Evolutionary conservation across 1,140 invertebrate species (phyloP).

Genomic region (Paraescarpia echinospica): DNA sequence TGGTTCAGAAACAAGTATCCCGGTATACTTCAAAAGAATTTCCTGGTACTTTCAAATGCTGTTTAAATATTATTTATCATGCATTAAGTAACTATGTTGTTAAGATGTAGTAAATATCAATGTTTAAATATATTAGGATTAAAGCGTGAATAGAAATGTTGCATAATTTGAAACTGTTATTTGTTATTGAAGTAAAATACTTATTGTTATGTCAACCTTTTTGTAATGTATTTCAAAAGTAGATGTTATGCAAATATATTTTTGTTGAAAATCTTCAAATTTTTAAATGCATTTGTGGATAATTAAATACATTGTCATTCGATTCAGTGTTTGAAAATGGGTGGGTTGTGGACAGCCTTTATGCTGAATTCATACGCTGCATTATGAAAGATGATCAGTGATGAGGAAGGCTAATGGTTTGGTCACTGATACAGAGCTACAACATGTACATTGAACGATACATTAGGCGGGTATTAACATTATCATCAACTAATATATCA

Average conservation of each 20-base stretch:
- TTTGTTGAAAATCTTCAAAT: not conserved
- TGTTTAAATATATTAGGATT: not conserved
- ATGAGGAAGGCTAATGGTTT: not conserved
- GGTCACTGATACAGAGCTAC: not conserved
- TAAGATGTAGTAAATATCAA: not conserved
- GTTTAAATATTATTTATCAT: too few species aligned
- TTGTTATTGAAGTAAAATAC: not conserved
- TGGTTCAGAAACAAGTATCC: not conserved
- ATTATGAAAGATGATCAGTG: not conserved
- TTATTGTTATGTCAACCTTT: not conserved
- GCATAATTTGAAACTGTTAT: not conserved
- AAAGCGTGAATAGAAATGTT: not conserved
- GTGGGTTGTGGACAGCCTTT: not conserved
- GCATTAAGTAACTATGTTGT: not conserved
- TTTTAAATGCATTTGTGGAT: not conserved
- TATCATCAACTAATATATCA: not conserved
- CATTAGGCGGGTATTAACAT: not conserved
- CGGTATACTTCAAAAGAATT: not conserved
- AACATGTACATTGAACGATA: not conserved
- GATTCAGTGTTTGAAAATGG: not conserved
- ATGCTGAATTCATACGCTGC: not conserved
- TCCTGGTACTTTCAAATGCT: not conserved
- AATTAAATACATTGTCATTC: not conserved
- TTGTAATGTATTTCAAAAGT: not conserved
- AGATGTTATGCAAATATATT: not conserved